Conservation (phyloP, 2,113 vertebrate genomes). For the Atrichornis clamosus region DNA sequence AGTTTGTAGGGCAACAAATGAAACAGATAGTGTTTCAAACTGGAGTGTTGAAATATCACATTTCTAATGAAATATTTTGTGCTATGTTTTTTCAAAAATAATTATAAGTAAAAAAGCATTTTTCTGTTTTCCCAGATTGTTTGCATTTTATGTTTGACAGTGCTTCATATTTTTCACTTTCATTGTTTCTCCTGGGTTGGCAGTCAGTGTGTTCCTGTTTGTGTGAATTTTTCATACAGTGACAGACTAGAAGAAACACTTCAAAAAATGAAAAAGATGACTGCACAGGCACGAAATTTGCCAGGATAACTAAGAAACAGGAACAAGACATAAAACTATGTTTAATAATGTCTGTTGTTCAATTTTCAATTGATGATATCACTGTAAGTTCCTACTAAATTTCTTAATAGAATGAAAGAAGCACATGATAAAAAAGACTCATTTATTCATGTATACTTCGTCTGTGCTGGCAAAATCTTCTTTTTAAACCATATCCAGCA, state of each 20-base stretch:
- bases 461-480: neutral
- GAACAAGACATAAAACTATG: neutral
- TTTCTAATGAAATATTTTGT: neutral
- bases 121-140: neutral
- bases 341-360: neutral
- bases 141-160: neutral
- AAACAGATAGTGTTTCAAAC: neutral
- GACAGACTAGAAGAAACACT: slow-evolving; percentile 10
- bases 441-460: neutral
- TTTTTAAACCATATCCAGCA: neutral
- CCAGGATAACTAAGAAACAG: neutral
- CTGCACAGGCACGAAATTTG: neutral
- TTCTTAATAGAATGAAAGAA: neutral
- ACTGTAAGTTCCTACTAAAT: neutral
- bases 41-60: neutral
- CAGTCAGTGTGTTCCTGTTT: slow-evolving; percentile 15
- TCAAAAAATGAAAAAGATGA: neutral
- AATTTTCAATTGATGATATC: neutral
- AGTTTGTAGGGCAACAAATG: neutral
- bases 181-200: neutral
- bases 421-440: neutral
- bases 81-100: neutral
- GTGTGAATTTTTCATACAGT: neutral
- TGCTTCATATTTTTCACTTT: slow-evolving; percentile 7
- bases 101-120: neutral